Evolutionary conservation across 2,797 vertebrate species (phyloP), one percentile per base, ranked within the genome.

Genomic region (Alcedo atthis): DNA sequence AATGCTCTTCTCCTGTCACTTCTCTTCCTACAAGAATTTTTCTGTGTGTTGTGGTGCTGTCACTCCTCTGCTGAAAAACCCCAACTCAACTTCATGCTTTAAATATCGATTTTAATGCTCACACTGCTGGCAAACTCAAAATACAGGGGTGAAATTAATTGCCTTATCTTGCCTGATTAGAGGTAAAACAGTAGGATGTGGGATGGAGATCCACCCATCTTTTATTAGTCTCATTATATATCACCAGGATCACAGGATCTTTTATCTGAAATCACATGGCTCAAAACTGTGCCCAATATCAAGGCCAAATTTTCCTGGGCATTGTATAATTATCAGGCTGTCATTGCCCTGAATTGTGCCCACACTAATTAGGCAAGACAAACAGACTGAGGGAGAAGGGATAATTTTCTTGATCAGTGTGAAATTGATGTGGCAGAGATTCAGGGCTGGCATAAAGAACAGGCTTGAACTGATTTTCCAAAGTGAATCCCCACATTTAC

Each of bases 271-370:
- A 90, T 63, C 64, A 26, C 68, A 12, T 43, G 76, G 78, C 86
- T 32, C 70, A 55, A 80, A 77, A 42, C 45, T 22, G 6, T 17
- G 59, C 12, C 54, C 40, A 62, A 42, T 79, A 94, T 48, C 33
- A 21, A 88, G 84, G 71, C 42, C 83, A 84, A 37, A 24, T 68
- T 89, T 85, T 85, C 57, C 54, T 62, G 59, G 88, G 70, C 59
- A 88, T 49, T 46, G 32, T 76, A 66, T 95, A 96, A 95, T 94
- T 88, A 87, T 18, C 9, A 85, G 66, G 28, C 16, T 10, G 1
- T n/a, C 12, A n/a, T 81, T 79, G 92, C 63, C 93, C 93, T 94
- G 84, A 66, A 77, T 93, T 82, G 53, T 93, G 90, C 90, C 94
- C 64, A 94, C 94, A 89, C 33, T 61, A 28, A 94, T 93, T 90